Evolutionary conservation across 2,113 vertebrate genomes (phyloP), one percentile per base, ranked within the genome.

Genomic region (Malurus alboscapulatus): DNA sequence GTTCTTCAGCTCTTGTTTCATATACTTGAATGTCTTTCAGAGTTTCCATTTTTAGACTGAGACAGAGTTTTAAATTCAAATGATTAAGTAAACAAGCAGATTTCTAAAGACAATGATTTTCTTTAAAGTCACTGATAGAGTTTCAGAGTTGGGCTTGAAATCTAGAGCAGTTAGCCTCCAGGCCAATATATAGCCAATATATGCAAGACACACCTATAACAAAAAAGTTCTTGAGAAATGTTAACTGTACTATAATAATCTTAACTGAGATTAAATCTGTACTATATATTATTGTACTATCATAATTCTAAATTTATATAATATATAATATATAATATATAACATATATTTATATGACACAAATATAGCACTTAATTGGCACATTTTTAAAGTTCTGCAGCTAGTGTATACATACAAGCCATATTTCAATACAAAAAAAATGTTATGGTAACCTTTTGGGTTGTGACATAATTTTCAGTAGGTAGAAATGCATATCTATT

Each of bases 111-210:
- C 0, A 68, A 24, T 50, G 1, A 10, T 3, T 84, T 82, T 65
- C 27, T 76, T 66, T 54, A 69, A 83, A 76, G 19, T 48, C 19
- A 50, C 5, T 30, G 2, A 38, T 25, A 48, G 1, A 57, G 2
- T 4, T 30, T 22, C 10, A 66, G 14, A 59, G 13, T 17, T 53
- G 13, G 4, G 3, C 30, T 42, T 42, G 44, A 73, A 77, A 80
- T 51, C 6, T 14, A 26, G 5, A 75, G 5, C 19, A 38, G 6
- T 8, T 55, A 54, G 34, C 7, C 24, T 55, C 7, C 47, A 89
- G 6, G 22, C 2, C 0, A 1, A 14, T 22, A 32, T 3, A 38
- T n/a, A 51, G 57, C 38, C 38, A 36, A 11, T 14, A 2, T 14
- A 38, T 38, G 38, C 38, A 36, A 58, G 21, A 50, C 14, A 34